Evolutionary conservation across 2,888 invertebrate species (phyloP), one percentile per base, ranked within the genome.

Genomic region (Strigamia transsilvanica): DNA sequence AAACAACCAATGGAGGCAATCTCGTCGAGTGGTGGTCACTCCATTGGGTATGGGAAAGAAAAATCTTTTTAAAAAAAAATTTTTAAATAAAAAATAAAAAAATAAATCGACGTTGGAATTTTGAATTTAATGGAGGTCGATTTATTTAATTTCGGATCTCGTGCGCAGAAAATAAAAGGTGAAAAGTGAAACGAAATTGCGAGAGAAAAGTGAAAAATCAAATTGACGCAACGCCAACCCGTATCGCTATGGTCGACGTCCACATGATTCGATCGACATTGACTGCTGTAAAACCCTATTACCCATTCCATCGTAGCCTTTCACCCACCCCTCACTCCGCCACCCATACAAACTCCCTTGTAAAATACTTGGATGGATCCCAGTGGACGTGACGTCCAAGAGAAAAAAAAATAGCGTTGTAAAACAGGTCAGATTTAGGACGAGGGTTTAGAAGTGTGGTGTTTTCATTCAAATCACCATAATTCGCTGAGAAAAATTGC

Each of bases 391-490:
- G 51, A n/a, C 51, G 66, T 23, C 66, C 66, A 27, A 18, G 18
- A 51, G 18, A 10, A 23, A 61, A 61, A 61, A 61, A 61, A 23
- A 23, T 23, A n/a, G 23, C 61, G 66, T 66, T 66, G 66, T 66
- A 66, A 66, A 66, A 66, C 66, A 66, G 66, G 66, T 66, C 66
- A 66, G 66, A 66, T 66, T 66, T 66, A 66, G 66, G 66, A 66
- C 27, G 27, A 27, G 66, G 66, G 23, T 66, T 27, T 66, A 27
- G 27, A 27, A 51, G 66, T 27, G 66, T 66, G 66, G 27, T 66
- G 66, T 66, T 66, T 66, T 66, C 66, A 66, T 66, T 66, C 66
- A 66, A 66, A 66, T 66, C 66, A 66, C 66, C 66, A 66, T 66
- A 66, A 66, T 66, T 66, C 66, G 66, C 27, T 27, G 27, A 27